Base-by-base conservation (phyloP, 1,140 invertebrate species). In the Drosophila nasuta region DNA sequence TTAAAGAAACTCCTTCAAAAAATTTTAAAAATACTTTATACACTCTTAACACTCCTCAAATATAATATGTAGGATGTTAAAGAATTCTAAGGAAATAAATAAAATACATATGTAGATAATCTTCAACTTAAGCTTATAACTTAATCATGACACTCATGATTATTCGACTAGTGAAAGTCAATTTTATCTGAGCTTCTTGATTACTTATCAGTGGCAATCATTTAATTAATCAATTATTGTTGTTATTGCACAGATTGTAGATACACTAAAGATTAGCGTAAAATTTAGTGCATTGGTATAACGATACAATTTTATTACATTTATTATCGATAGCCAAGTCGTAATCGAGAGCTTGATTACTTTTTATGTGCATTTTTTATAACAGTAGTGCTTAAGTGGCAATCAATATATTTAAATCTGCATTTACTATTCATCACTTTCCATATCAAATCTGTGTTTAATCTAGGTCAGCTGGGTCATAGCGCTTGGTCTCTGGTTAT, bases 401-500 rank as follows among this genome's bases (percentile, higher is more conserved):
- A 43, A 41, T 41, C 38, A 41, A 41, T 41, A 41, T 10, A 41
- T 41, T 10, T 0, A 41, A 25, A 33, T 33, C 30, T 33, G 30
- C 30, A 33, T 33, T 33, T 8, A 33, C 30, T 33, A 33, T 33
- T 33, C 30, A 33, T 33, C 30, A 33, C 35, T 38, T 10, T 38
- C 35, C 2, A 38, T 38, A 38, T 10, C 6, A 51, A 30, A 28
- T 25, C 20, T 10, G 10, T 6, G 20, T n/a, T 11, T n/a, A 28
- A 51, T 51, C 48, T 51, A 28, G 25, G 48, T 25, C 48, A 49
- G 1, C 17, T 25, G 48, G 17, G 15, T 20, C 25, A 51, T 51
- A 28, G 48, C 6, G 20, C 20, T 10, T 30, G 25, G n/a, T 35
- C 13, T 49, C 8, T 7, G 30, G 8, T 69, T 62, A 69, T 69